A percentile compares a stretch with the other conserved stretches of the same genome.
These are phyloP conservation scores for Orthonyx spaldingii DNA, from an alignment of 2,113 vertebrate species.

Conservation along the genomic window DNA sequence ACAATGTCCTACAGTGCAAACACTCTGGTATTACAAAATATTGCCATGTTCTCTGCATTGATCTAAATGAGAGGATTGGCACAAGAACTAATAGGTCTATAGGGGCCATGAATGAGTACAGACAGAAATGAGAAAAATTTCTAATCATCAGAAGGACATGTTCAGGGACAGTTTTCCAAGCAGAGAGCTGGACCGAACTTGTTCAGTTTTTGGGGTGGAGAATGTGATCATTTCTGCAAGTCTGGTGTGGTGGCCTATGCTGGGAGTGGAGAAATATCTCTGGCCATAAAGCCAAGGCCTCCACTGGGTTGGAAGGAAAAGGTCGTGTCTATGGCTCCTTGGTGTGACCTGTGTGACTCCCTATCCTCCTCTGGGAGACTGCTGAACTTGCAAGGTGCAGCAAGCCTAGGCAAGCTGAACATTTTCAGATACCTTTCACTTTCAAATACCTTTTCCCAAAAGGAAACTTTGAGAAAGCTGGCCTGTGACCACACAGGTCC, in stretches of 20 bases:
- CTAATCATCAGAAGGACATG: background rate
- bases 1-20: conserved; percentile 10
- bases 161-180: background rate
- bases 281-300: background rate
- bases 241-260: background rate
- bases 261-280: fast-evolving
- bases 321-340: background rate
- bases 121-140: conserved; percentile 25
- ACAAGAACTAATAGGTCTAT: conserved; percentile 11
- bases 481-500: background rate
- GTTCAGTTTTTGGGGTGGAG: background rate
- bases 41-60: background rate
- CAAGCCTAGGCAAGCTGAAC: background rate
- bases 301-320: background rate
- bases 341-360: background rate
- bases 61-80: conserved; percentile 11
- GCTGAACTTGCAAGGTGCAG: background rate
- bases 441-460: background rate
- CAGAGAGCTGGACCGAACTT: background rate
- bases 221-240: background rate
- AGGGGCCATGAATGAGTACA: background rate
- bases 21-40: conserved; percentile 9
- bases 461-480: background rate
- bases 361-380: background rate
- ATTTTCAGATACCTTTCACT: background rate